Percentiles rank a stretch among this genome's conserved stretches.
Conservation (phyloP, 2,888 invertebrate genomes). For the Coelogynopora nodosa region DNA sequence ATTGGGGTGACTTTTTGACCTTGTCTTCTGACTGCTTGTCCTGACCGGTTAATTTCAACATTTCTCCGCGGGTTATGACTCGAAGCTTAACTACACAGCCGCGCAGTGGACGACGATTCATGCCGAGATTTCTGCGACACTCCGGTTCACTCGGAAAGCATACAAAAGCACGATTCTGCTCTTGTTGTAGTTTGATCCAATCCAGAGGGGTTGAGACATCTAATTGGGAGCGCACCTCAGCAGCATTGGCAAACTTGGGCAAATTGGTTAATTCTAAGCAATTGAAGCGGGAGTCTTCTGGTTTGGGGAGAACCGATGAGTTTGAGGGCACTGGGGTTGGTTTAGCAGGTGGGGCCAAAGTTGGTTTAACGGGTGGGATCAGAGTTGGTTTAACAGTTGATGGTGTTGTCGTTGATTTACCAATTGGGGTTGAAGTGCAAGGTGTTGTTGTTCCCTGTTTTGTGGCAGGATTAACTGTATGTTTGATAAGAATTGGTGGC, state of each 20-base stretch:
- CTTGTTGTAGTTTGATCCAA: background rate
- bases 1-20: background rate
- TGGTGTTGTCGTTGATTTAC: background rate
- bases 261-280: conserved; percentile 6
- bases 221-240: background rate
- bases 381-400: background rate
- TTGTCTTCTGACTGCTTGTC: background rate
- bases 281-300: background rate
- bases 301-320: background rate
- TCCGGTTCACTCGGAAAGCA: background rate
- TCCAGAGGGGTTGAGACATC: background rate
- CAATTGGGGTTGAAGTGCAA: background rate
- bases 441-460: no score
- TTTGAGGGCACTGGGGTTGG: background rate
- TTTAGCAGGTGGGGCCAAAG: background rate
- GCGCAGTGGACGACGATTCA: background rate
- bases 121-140: background rate
- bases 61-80: background rate
- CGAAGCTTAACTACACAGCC: background rate
- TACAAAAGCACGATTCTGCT: background rate
- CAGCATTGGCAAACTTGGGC: background rate
- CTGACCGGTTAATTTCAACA: background rate
- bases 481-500: background rate
- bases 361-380: background rate
- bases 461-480: no score